Base-by-base conservation (phyloP, 1,140 invertebrate genomes). In the Magallana angulata region DNA sequence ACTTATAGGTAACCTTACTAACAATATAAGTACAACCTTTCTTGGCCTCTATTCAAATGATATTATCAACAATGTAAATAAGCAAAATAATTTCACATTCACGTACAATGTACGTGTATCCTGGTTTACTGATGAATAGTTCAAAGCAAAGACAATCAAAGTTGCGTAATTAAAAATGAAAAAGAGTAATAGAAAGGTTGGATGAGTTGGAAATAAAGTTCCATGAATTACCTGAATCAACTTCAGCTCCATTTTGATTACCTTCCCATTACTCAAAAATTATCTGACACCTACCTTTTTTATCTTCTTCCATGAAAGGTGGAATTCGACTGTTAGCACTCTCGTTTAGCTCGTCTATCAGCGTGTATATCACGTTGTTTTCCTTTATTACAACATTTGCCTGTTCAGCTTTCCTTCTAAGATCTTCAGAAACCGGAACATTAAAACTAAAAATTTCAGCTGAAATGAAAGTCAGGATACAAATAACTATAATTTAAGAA, bases 391-490 rank as follows among this genome's bases (percentile, higher is more conserved):
- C 76, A 16, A 98, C 95, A 14, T 95, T 94, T 24, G 95, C 95
- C 8, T 94, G 92, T 86, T 95, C 95, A 0, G 96, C 96, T 7
- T 96, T 85, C 0, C 95, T 90, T 89, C 94, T 90, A 0, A 96
- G 91, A 60, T 95, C 94, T 4, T 95, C 93, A 0, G 96, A 95
- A 7, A 92, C 94, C 7, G 96, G 95, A 36, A 97, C 96, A 94
- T 98, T 98, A 94, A 99, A 99, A 36, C 96, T 96, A 95, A 98
- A 99, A 88, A 99, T 96, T 16, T 98, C 96, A 18, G 97, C 97
- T 96, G 88, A 85, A 95, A 94, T 84, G 93, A 90, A 91, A 89
- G 14, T 59, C n/a, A 62, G 58, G 24, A n/a, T n/a, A 30, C 1
- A 48, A 64, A n/a, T n/a, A 84, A 68, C 56, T 16, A 12, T 68